These are phyloP conservation scores for Diplolepis rosae DNA, from an alignment of 2,888 invertebrate species.

Conservation along the genomic window DNA sequence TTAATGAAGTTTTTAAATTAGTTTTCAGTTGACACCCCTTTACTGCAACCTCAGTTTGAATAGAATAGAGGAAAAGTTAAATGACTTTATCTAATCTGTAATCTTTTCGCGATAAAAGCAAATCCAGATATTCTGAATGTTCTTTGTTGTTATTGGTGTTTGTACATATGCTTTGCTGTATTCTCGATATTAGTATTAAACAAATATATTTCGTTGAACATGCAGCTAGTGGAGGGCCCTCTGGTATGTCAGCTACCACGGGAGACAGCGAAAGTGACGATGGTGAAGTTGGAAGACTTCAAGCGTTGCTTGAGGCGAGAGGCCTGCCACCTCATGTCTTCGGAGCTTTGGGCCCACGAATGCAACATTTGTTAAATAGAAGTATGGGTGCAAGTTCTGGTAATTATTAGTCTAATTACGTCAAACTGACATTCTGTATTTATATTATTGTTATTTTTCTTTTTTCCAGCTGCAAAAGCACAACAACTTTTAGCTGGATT, in stretches of 20 bases:
- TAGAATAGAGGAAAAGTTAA: not conserved
- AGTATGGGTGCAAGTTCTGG: slow-evolving; percentile 92
- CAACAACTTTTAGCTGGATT: slow-evolving; percentile 93
- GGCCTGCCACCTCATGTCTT: slow-evolving; percentile 98
- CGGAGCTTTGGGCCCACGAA: slow-evolving; percentile 94
- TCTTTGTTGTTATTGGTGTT: slow-evolving; percentile 9
- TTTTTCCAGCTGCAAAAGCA: slow-evolving; percentile 86
- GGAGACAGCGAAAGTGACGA: slow-evolving; percentile 89
- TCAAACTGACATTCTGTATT: too few species aligned
- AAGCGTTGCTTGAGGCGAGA: slow-evolving; percentile 94
- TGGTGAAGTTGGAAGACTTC: slow-evolving; percentile 95
- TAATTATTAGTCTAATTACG: slow-evolving; percentile 73
- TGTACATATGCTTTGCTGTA: not conserved
- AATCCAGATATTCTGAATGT: slow-evolving; percentile 6
- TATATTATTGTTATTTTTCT: slow-evolving; percentile 30
- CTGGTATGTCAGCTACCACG: slow-evolving; percentile 73
- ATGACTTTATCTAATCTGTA: slow-evolving; percentile 40
- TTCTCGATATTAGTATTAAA: not conserved
- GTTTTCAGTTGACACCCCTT: too few species aligned
- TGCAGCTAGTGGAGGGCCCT: slow-evolving; percentile 70
- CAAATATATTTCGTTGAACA: not conserved
- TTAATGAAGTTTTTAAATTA: too few species aligned
- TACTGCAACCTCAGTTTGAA: not conserved
- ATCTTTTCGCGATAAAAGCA: slow-evolving; percentile 39
- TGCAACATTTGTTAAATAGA: slow-evolving; percentile 96